phyloP scores from a whole-genome alignment of 2,888 invertebrate species.

The Sphaerophoria taeniata region DNA sequence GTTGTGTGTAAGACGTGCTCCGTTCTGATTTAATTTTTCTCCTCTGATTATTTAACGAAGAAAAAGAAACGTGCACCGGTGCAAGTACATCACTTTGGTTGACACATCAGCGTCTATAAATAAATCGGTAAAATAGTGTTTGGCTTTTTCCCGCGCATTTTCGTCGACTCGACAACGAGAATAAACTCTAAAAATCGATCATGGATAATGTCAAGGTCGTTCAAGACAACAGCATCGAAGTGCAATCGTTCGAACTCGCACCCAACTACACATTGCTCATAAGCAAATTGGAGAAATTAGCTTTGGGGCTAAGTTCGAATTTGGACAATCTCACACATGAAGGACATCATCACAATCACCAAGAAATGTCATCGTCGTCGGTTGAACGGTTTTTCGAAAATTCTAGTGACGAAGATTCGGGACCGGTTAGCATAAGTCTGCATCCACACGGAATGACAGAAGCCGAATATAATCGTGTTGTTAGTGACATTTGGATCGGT shows the following conservation, averaged over 20 bases:
- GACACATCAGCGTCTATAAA: slow-evolving; percentile 4
- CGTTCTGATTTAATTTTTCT: slow-evolving; percentile 59
- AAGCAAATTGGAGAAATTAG: slow-evolving; percentile 81
- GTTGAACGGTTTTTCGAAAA: slow-evolving; percentile 73
- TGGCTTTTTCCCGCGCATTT: slow-evolving; percentile 19
- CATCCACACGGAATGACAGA: slow-evolving; percentile 79
- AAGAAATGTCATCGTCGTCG: slow-evolving; percentile 77
- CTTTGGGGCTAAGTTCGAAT: slow-evolving; percentile 80
- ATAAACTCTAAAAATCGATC: not conserved
- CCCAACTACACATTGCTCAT: slow-evolving; percentile 81
- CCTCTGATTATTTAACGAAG: slow-evolving; percentile 15
- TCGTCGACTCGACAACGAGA: not conserved
- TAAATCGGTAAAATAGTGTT: not conserved
- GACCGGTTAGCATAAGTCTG: slow-evolving; percentile 30
- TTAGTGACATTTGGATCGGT: slow-evolving; percentile 87
- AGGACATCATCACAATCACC: slow-evolving; percentile 77
- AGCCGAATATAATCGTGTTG: slow-evolving; percentile 84
- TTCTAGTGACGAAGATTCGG: slow-evolving; percentile 57
- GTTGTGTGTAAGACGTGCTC: slow-evolving; percentile 70
- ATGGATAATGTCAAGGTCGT: slow-evolving; percentile 63
- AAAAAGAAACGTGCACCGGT: slow-evolving; percentile 41
- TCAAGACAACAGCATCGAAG: slow-evolving; percentile 76
- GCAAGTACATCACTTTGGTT: slow-evolving; percentile 26
- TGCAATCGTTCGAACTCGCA: slow-evolving; percentile 78
- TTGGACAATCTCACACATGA: slow-evolving; percentile 78